Base-by-base conservation (phyloP, 2,888 invertebrate genomes). In the Poecilobothrus nobilitatus region DNA sequence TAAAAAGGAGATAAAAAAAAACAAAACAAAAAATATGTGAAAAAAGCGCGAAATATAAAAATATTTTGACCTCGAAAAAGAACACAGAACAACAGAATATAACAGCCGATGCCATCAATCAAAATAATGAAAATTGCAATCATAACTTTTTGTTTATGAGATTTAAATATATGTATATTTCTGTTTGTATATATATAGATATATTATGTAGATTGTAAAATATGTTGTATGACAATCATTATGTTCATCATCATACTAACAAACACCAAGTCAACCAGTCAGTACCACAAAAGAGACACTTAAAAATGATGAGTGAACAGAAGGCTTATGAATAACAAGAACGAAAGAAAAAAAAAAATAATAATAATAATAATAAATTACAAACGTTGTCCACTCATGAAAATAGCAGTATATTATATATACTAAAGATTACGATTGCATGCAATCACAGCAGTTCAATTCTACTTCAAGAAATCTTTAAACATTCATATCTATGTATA, bases 1-100 rank as follows among this genome's bases (percentile, higher is more conserved):
- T n/a, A n/a, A n/a, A n/a, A n/a, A n/a, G n/a, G n/a, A n/a, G n/a
- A 53, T 15, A 37, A 37, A 37, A 37, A 10, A 37, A 10, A 12
- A 37, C 2, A 7, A 37, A 53, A 53, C 18, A 6, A n/a, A 18
- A 53, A 12, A 12, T 44, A 10, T 44, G 8, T 44, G 44, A 15
- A 53, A 27, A 18, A 53, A 53, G 53, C 53, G 53, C 53, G 53
- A 53, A 53, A 53, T 53, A 53, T 53, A 53, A 53, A 53, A 53
- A 53, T 53, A 53, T 53, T 53, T 53, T 53, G 53, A 53, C 53
- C 53, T 53, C 53, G 53, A 53, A 53, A 53, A 53, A 18, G 53
- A 53, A 53, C 15, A 41, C 37, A 53, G n/a, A 53, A 53, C 53
- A 53, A 53, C 6, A 12, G 53, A 53, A 53, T 27, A 4, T 53